Base-by-base conservation (phyloP, 2,797 vertebrate genomes). In the Streptopelia turtur region DNA sequence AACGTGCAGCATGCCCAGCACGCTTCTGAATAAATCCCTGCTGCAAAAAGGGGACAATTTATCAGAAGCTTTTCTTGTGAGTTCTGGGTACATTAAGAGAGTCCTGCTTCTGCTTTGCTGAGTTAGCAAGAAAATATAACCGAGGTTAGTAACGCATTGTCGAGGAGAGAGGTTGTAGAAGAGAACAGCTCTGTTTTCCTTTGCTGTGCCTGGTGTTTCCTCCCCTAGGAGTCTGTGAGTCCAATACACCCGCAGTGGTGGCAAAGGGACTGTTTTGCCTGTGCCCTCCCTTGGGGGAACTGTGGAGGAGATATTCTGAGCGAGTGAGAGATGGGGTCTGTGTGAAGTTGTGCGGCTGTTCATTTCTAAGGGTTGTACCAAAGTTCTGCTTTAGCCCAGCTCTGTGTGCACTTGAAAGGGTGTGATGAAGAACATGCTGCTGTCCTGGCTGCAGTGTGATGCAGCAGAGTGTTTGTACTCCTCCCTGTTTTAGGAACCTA, bases 401-500 rank as follows among this genome's bases (percentile, higher is more conserved):
- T 39, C 69, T 18, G 7, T 4, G 4, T 11, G 71, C 14, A 0
- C 89, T 80, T 47, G 2, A 1, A 39, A 57, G 55, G 2, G 0
- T 0, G 5, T 17, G 31, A 5, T 18, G 61, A 43, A 0, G 31
- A 30, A 37, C 33, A 5, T 18, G 0, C 41, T 47, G 61, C 37
- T 41, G 11, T n/a, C 47, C 57, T 30, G 35, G 27, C 64, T 22
- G 4, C 0, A 0, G 3, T 3, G 3, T 17, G 18, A 30, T n/a
- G 31, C 0, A 1, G 25, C 23, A 52, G 41, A 20, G 20, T 28
- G 6, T 33, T 52, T 23, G 5, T 65, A 75, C 31, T 60, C 18
- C 23, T 60, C 35, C 37, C 30, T 7, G 3, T 15, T 64, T 23
- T 11, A 37, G 55, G 74, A 66, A 33, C 53, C 27, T 16, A 4